Base-by-base conservation (phyloP, 2,888 invertebrate genomes). In the Adelognathus sp. region DNA sequence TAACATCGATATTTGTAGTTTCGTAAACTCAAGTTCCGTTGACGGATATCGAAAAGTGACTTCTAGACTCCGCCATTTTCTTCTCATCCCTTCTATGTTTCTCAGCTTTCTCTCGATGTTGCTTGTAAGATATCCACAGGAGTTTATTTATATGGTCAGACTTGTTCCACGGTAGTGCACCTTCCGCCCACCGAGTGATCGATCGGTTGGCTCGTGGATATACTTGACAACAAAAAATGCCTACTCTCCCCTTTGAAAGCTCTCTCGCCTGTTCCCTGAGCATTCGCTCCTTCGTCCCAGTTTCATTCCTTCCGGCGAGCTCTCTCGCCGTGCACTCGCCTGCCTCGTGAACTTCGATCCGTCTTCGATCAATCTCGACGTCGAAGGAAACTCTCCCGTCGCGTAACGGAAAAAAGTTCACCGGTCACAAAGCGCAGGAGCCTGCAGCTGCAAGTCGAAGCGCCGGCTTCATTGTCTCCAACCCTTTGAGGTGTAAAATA, bases 291-390 rank as follows among this genome's bases (percentile, higher is more conserved):
- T 44, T 75, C 75, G 79, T 78, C 69, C 73, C 50, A 69, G 73
- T 74, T 79, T 74, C 81, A 56, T 74, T 41, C 72, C 79, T 77
- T 73, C 36, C 63, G 67, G 56, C 56, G 61, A 71, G 70, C 61
- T 77, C 80, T 71, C 75, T n/a, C n/a, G 16, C 18, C 41, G 52
- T 67, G 67, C 54, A 54, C 56, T 39, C 60, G 60, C 50, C n/a
- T n/a, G n/a, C n/a, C n/a, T n/a, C n/a, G 64, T 46, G 69, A 73
- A 69, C 69, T 78, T 69, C 31, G 63, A 69, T 58, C 63, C 58
- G 16, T 31, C 56, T 69, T 73, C 78, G 73, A 78, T 73, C 78
- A 73, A 66, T 73, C 78, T 61, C 70, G 1, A n/a, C 33, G n/a
- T 3, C 14, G 39, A 72, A 61, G 52, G 24, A 44, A 21, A n/a